Percentiles rank a stretch among this genome's conserved stretches.
Evolutionary conservation across 2,888 invertebrate species (phyloP).

Genomic region (Ophion obscuratus): DNA sequence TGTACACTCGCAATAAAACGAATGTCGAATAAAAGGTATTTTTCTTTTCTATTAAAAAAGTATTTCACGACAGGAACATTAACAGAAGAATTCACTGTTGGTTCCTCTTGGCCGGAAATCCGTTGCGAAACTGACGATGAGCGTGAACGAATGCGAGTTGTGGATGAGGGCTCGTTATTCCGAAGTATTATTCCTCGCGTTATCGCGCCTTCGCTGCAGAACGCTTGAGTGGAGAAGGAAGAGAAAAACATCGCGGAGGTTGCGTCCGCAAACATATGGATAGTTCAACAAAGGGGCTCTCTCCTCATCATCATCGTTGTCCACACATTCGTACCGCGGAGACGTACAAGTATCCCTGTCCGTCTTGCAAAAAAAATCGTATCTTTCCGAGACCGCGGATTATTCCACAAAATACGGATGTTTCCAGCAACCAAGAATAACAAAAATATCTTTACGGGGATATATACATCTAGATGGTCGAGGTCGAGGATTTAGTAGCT

Average conservation of each 20-base stretch:
- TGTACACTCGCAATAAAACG: too few relatives aligned
- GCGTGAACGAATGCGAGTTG: not conserved
- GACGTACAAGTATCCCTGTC: conserved; percentile 5
- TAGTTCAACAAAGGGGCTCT: conserved; percentile 72
- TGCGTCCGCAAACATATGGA: conserved; percentile 71
- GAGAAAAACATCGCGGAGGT: conserved; percentile 54
- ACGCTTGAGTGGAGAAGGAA: not conserved
- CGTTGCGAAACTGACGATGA: not conserved
- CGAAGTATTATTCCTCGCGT: conserved; percentile 72
- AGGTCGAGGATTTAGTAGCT: too few relatives aligned
- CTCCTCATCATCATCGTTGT: not conserved
- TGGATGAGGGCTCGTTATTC: conserved; percentile 70
- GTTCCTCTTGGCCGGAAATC: not conserved
- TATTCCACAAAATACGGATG: not conserved
- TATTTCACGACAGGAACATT: too few relatives aligned
- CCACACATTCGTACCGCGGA: conserved; percentile 37
- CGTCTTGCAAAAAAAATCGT: not conserved
- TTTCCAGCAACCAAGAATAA: too few relatives aligned
- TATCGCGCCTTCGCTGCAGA: conserved; percentile 7
- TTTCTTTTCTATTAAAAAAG: too few relatives aligned
- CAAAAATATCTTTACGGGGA: too few relatives aligned
- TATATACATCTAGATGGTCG: too few relatives aligned
- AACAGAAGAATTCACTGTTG: not conserved
- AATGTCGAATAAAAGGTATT: too few relatives aligned
- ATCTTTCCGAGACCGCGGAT: not conserved